phyloP scores from a whole-genome alignment of 2,113 vertebrate species.

The Oncorhynchus kisutch region DNA sequence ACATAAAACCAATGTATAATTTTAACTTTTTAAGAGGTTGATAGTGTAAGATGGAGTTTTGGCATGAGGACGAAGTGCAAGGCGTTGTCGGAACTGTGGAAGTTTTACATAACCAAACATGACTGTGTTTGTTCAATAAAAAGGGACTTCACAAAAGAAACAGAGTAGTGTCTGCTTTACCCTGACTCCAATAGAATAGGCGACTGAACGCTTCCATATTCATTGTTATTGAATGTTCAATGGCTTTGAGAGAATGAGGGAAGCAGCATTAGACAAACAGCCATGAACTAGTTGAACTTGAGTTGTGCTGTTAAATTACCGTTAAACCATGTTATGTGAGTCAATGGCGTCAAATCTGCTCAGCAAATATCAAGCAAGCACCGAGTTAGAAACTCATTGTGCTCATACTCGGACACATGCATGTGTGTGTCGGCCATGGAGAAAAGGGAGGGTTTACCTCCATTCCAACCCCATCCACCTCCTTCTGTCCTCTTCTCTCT shows the following conservation, averaged over 20 bases:
- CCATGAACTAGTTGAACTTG: slow-evolving; percentile 2
- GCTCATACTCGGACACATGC: neutral
- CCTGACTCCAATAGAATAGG: slow-evolving; percentile 18
- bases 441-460: neutral
- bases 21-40: slow-evolving; percentile 51
- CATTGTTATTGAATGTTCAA: slow-evolving; percentile 3
- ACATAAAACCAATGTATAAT: slow-evolving; percentile 48
- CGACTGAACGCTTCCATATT: slow-evolving; percentile 9
- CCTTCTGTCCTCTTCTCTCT: neutral
- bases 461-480: neutral
- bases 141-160: slow-evolving; percentile 17
- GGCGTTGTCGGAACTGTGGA: slow-evolving; percentile 18
- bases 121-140: slow-evolving; percentile 44
- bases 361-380: neutral
- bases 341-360: neutral
- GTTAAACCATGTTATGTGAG: neutral
- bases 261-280: slow-evolving; percentile 18
- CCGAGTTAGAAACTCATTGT: neutral
- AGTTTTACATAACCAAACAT: slow-evolving; percentile 55
- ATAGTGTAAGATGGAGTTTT: slow-evolving; percentile 1
- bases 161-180: neutral
- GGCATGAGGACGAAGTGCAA: neutral
- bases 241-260: neutral
- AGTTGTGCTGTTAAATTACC: neutral
- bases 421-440: neutral